Evolutionary conservation across 2,113 vertebrate species (phyloP).

Genomic region (Grammomys surdaster): DNA sequence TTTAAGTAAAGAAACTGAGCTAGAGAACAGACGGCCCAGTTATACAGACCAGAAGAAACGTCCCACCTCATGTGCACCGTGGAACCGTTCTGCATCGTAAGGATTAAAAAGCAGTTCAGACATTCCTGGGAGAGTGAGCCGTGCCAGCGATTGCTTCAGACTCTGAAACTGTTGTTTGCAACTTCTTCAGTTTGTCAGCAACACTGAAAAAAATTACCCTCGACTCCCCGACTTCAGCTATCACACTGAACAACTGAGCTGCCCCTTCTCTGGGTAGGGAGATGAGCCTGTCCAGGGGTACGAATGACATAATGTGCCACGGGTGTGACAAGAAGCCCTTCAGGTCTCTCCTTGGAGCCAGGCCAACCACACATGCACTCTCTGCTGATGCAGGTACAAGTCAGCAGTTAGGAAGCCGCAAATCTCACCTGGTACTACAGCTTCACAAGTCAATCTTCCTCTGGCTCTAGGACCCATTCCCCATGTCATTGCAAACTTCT

Average conservation of each 20-base stretch:
- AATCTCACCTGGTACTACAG: background rate
- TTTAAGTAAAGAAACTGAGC: constrained; percentile 40
- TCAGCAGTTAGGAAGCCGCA: background rate
- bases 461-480: background rate
- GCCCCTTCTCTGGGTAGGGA: constrained; percentile 42
- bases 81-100: constrained; percentile 61
- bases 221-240: fast-evolving
- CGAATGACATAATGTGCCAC: background rate
- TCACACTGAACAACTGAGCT: constrained; percentile 56
- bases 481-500: background rate
- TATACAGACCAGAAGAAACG: constrained; percentile 7
- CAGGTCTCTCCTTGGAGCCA: background rate
- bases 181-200: constrained; percentile 11
- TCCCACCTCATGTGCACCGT: constrained; percentile 55
- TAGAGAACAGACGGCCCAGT: constrained; percentile 21
- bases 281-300: constrained; percentile 39
- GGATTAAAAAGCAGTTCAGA: constrained; percentile 44
- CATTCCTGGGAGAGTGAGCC: constrained; percentile 57
- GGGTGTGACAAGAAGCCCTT: background rate
- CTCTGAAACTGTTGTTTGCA: constrained; percentile 40
- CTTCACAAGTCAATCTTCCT: background rate
- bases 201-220: constrained; percentile 1
- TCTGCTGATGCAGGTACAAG: background rate
- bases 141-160: constrained; percentile 47
- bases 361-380: background rate